Conservation (phyloP, 1,140 invertebrate species). For the Geopemphigus sp. region DNA sequence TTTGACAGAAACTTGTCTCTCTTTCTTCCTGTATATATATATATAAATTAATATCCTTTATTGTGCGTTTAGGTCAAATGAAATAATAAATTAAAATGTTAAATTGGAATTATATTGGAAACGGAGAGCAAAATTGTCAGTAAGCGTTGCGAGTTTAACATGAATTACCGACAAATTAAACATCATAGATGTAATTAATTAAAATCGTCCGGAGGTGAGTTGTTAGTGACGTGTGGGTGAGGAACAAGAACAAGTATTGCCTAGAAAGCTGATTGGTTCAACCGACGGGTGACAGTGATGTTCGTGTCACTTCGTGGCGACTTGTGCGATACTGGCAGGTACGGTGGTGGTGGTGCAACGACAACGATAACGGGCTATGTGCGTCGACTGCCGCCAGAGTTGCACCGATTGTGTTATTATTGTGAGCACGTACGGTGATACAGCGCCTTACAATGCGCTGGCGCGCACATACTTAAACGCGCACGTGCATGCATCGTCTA, state of each 20-base stretch:
- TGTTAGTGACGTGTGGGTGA: not conserved
- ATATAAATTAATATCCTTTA: no score
- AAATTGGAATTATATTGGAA: not conserved
- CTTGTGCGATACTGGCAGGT: not conserved
- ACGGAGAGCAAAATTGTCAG: not conserved
- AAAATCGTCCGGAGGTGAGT: not conserved
- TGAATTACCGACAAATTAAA: slow-evolving; percentile 13
- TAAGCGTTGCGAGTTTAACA: not conserved
- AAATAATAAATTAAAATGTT: not conserved
- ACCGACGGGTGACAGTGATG: not conserved
- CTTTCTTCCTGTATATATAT: no score
- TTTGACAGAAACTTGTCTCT: no score
- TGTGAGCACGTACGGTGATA: no score
- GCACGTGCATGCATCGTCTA: not conserved
- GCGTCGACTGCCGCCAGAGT: no score
- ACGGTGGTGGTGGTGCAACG: not conserved
- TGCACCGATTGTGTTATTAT: no score
- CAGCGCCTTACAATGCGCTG: no score
- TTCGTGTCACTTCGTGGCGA: not conserved
- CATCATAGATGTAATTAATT: not conserved
- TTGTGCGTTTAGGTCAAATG: not conserved
- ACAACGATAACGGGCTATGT: no score
- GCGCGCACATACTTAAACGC: no score
- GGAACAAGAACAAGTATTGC: not conserved
- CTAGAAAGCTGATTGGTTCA: no score